These are phyloP conservation scores for Gymnarchus niloticus DNA, from an alignment of 2,113 vertebrate genomes.

Conservation along the genomic window DNA sequence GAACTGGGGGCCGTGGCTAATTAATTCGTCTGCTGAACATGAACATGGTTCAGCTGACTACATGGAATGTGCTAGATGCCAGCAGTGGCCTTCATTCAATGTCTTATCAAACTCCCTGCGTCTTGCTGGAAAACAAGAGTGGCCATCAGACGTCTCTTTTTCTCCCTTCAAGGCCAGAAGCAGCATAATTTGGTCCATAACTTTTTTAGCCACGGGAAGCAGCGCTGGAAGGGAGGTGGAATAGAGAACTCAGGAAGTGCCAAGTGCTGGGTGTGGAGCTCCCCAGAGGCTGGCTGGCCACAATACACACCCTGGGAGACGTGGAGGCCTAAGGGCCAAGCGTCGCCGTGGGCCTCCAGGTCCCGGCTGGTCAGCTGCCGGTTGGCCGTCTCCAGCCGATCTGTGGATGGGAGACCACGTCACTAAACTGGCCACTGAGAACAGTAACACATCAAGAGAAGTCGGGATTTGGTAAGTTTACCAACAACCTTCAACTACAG, in stretches of 20 bases:
- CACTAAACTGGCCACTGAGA: not conserved
- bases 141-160: not conserved
- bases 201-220: slow-evolving; percentile 13
- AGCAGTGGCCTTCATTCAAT: not conserved
- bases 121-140: not conserved
- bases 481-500: not conserved
- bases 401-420: slow-evolving; percentile 49
- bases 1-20: not conserved
- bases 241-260: slow-evolving; percentile 18
- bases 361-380: slow-evolving; percentile 74
- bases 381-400: slow-evolving; percentile 77
- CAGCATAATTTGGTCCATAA: slow-evolving; percentile 26
- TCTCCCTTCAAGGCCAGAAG: slow-evolving; percentile 8
- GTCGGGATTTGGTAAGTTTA: too few species aligned
- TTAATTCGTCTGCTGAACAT: not conserved
- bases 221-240: not conserved
- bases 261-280: slow-evolving; percentile 3
- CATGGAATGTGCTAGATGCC: not conserved
- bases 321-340: slow-evolving; percentile 58
- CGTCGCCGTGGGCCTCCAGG: slow-evolving; percentile 60
- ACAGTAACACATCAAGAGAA: not conserved
- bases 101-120: not conserved
- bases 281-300: not conserved
- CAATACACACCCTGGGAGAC: slow-evolving; percentile 69
- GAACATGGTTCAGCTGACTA: not conserved